These are phyloP conservation scores for Luehdorfia chinensis DNA, from an alignment of 1,140 invertebrate genomes.

Conservation along the genomic window DNA sequence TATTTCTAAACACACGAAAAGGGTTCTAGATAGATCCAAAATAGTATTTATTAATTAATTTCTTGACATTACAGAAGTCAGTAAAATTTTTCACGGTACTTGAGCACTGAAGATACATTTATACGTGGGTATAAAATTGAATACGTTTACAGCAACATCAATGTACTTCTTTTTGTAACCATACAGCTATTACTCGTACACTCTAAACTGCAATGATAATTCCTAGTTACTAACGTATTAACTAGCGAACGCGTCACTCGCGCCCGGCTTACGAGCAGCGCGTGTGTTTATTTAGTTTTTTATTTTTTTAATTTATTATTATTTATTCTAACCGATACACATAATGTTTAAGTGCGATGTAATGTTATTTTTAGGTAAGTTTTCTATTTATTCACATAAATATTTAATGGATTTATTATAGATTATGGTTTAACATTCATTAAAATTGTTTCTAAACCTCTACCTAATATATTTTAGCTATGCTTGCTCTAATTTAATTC, in stretches of 20 bases:
- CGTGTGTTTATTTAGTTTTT: not conserved
- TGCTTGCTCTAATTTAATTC: no score
- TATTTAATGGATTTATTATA: no score
- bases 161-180: not conserved
- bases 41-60: no score
- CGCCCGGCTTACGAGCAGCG: not conserved
- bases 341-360: slow-evolving; percentile 3
- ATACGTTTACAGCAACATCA: slow-evolving; percentile 5
- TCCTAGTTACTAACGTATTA: slow-evolving; percentile 7
- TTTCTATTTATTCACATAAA: no score
- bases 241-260: slow-evolving; percentile 3
- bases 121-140: no score
- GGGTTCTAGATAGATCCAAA: no score
- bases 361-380: slow-evolving; percentile 10
- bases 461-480: not conserved
- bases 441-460: not conserved
- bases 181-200: not conserved
- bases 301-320: not conserved
- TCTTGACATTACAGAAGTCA: no score
- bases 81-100: no score
- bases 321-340: no score
- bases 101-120: no score
- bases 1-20: no score
- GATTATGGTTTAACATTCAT: no score
- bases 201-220: slow-evolving; percentile 6